These are phyloP conservation scores for Sesia bembeciformis DNA, from an alignment of 2,888 invertebrate genomes.

Conservation along the genomic window DNA sequence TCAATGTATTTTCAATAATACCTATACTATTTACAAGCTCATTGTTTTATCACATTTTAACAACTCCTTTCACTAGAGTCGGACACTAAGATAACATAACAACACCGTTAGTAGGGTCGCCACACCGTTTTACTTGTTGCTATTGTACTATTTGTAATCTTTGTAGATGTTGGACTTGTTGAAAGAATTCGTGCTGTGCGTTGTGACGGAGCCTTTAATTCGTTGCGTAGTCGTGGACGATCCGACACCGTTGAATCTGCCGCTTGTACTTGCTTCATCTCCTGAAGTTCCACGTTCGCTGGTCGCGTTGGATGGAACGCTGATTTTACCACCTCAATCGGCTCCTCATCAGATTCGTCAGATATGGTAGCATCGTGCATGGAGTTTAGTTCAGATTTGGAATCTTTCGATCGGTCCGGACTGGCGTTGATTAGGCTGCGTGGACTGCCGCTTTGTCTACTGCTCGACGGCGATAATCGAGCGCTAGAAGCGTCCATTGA, in stretches of 20 bases:
- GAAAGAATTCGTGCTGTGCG: constrained; percentile 59
- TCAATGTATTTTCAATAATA: constrained; percentile 35
- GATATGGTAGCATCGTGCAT: constrained; percentile 76
- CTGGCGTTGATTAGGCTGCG: constrained; percentile 53
- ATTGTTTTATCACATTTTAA: constrained; percentile 67
- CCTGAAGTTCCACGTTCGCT: constrained; percentile 72
- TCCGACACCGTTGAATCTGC: constrained; percentile 76
- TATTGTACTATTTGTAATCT: constrained; percentile 70
- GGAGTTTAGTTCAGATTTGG: constrained; percentile 77
- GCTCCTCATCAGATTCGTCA: constrained; percentile 80
- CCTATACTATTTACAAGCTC: constrained; percentile 68
- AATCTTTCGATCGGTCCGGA: constrained; percentile 71
- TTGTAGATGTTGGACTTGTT: constrained; percentile 72
- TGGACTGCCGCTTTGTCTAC: constrained; percentile 71
- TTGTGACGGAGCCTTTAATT: constrained; percentile 77
- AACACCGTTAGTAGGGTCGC: constrained; percentile 78
- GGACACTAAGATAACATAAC: constrained; percentile 24
- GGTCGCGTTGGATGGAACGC: constrained; percentile 81
- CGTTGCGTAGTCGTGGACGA: constrained; percentile 56
- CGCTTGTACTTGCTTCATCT: constrained; percentile 69
- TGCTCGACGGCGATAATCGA: constrained; percentile 71
- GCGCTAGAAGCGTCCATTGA: constrained; percentile 64
- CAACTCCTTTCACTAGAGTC: constrained; percentile 28
- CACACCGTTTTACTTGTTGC: constrained; percentile 80
- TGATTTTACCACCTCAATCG: constrained; percentile 84